phyloP scores from a whole-genome alignment of 1,140 invertebrate genomes.

The Drosophila aff. region DNA sequence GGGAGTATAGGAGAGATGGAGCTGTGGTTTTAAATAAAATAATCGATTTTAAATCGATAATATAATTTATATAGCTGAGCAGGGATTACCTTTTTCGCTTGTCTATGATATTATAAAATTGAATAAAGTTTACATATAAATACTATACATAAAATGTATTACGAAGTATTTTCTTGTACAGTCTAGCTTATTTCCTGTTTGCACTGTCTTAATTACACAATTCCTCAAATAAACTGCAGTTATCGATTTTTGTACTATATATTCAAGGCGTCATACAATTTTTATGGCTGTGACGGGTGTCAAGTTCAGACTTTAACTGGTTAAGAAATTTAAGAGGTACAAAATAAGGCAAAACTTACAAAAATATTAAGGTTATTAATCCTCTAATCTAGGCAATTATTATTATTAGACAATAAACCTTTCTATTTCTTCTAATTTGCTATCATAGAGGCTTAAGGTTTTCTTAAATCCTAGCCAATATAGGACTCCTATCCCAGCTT shows the following conservation, averaged over 20 bases:
- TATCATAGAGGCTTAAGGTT: neutral
- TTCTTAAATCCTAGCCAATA: no score
- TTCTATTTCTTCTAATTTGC: neutral
- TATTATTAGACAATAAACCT: neutral
- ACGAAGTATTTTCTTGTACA: neutral
- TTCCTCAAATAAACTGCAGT: constrained; percentile 6
- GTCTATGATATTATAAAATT: neutral
- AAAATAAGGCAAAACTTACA: neutral
- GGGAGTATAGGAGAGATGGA: neutral
- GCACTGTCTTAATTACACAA: neutral
- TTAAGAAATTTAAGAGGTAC: neutral
- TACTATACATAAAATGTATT: neutral
- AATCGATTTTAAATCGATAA: neutral
- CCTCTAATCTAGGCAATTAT: neutral
- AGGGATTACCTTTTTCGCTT: neutral
- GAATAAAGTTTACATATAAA: constrained; percentile 3
- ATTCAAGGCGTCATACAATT: neutral
- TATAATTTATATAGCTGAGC: neutral
- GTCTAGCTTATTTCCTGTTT: neutral
- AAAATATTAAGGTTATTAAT: neutral
- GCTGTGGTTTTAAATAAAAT: neutral
- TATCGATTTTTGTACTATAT: neutral
- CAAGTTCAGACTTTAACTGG: neutral
- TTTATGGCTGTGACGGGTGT: neutral
- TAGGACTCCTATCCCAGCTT: no score